Conservation (phyloP, 2,888 invertebrate species). For the Hyles lineata region DNA sequence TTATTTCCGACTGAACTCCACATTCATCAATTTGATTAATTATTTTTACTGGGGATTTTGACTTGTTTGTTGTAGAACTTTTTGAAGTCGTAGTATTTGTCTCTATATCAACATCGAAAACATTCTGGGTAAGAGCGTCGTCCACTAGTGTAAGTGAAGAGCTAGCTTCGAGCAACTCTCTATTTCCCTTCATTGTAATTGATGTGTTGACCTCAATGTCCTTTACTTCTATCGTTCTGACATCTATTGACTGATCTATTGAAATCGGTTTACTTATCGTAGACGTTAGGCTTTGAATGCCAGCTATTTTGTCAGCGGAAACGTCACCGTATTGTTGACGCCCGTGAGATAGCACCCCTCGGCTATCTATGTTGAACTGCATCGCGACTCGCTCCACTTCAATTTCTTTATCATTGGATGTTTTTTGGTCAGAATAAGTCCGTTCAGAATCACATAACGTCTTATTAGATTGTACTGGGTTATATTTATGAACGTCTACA, state of each 20-base stretch:
- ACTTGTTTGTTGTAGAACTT: background rate
- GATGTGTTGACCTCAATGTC: slow-evolving; percentile 65
- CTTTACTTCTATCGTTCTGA: slow-evolving; percentile 42
- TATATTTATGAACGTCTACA: slow-evolving; percentile 57
- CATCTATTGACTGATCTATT: slow-evolving; percentile 51
- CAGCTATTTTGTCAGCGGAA: slow-evolving; percentile 33
- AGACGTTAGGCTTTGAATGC: slow-evolving; percentile 41
- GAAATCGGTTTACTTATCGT: slow-evolving; percentile 47
- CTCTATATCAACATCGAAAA: slow-evolving; percentile 42
- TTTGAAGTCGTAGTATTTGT: slow-evolving; percentile 26
- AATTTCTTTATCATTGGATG: slow-evolving; percentile 30
- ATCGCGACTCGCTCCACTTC: slow-evolving; percentile 39
- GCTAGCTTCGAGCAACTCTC: slow-evolving; percentile 59
- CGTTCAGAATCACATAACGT: slow-evolving; percentile 26
- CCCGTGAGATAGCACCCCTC: slow-evolving; percentile 31
- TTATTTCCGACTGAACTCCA: slow-evolving; percentile 33
- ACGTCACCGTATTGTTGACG: slow-evolving; percentile 42
- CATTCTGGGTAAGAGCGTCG: slow-evolving; percentile 47
- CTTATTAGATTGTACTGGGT: slow-evolving; percentile 48
- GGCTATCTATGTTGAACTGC: slow-evolving; percentile 36
- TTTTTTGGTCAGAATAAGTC: slow-evolving; percentile 17
- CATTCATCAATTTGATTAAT: slow-evolving; percentile 49
- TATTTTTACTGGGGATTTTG: slow-evolving; percentile 47
- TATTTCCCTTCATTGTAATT: slow-evolving; percentile 69
- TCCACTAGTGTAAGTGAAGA: slow-evolving; percentile 73